Evolutionary conservation across 2,113 vertebrate species (phyloP), one percentile per base, ranked within the genome.

Genomic region (Lethenteron reissneri): DNA sequence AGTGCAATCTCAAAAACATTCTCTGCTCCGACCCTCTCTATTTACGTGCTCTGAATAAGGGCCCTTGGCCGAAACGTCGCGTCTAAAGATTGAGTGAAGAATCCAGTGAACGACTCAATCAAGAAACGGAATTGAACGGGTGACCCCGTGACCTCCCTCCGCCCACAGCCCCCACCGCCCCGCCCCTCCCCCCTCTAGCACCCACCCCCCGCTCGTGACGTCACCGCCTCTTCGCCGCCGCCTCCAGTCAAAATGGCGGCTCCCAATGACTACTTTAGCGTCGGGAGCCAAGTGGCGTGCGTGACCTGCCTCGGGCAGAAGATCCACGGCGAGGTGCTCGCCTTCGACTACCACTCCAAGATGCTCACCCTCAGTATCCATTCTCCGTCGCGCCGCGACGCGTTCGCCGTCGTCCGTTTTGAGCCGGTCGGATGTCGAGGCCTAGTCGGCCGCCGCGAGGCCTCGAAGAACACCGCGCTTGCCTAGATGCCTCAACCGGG

Each of bases 331-430:
- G 88, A 95, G 80, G 89, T 95, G 79, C 86, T 95, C 77, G 89
- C 90, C 72, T 92, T 95, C 76, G 88, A 95, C 79, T 92, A 92
- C 84, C 87, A 89, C 83, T 90, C 87, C 80, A 95, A 92, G 85
- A 95, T 95, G 90, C 82, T 95, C 79, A 90, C 90, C 82, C 80
- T 95, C 83, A 95, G 90, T 95, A 95, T 95, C 89, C 87, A 88
- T 83, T 78, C 14, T 13, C 73, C 4, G 75, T 57, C 12, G 74
- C 74, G 69, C 72, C 68, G 75, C 71, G 72, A 70, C 58, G 73
- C 74, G 77, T 75, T 71, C 74, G 60, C 74, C 58, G 75, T 69
- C 56, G 71, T 56, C 11, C 56, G 9, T 12, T 1, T 41, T 3
- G 58, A 19, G 11, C 56, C 10, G 17, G 69, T 11, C 25, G n/a